Evolutionary conservation across 2,797 vertebrate species (phyloP).

Genomic region (Acipenser ruthenus): DNA sequence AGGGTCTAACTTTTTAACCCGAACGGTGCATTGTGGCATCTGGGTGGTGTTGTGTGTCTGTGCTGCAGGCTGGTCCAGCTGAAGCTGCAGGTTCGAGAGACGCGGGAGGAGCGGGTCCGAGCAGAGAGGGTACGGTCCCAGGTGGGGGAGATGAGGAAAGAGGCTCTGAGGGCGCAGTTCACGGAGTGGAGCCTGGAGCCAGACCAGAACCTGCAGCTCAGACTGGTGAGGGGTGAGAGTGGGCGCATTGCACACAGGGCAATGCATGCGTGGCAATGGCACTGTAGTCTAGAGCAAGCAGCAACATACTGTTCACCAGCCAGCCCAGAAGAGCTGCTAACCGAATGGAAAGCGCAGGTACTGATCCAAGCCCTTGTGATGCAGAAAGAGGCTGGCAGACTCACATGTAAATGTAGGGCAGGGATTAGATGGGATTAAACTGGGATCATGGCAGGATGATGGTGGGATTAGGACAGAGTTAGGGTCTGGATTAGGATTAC

Average conservation of each 20-base stretch:
- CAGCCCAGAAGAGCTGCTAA: not conserved
- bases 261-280: not conserved
- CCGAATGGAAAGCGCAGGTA: constrained; percentile 7
- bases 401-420: not conserved
- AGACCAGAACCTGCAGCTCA: constrained; percentile 34
- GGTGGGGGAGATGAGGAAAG: constrained; percentile 32
- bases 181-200: constrained; percentile 44
- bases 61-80: constrained; percentile 44
- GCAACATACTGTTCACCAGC: not conserved
- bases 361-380: not conserved
- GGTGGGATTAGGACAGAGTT: constrained; percentile 18
- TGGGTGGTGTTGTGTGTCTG: not conserved
- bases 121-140: constrained; percentile 31
- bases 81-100: constrained; percentile 39
- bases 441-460: constrained; percentile 18
- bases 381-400: not conserved
- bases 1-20: not conserved
- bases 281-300: not conserved
- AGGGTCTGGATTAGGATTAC: constrained; percentile 42
- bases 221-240: constrained; percentile 44
- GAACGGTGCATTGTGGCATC: not conserved
- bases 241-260: not conserved
- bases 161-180: constrained; percentile 42
- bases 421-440: not conserved
- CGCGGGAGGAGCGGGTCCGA: constrained; percentile 32